Percentiles rank a stretch among this genome's conserved stretches.
phyloP scores from a whole-genome alignment of 2,113 vertebrate species.

The Oophaga pumilio region DNA sequence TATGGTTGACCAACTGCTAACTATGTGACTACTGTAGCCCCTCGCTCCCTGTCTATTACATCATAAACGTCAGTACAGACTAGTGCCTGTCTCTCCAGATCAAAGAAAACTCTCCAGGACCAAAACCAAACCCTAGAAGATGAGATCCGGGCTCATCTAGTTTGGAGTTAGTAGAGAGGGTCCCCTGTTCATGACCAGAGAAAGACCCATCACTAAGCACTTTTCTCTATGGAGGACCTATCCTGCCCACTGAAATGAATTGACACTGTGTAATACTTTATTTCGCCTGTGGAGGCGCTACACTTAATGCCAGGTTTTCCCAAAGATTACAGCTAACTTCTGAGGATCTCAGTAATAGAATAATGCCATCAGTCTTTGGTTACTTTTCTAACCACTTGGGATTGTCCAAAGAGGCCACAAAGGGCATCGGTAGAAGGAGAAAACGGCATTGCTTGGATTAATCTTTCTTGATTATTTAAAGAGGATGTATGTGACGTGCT shows the following conservation, averaged over 20 bases:
- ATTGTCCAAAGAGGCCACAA: too few species aligned
- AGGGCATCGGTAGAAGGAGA: too few species aligned
- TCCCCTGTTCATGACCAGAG: background rate
- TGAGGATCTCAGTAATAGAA: too few species aligned
- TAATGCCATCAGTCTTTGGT: too few species aligned
- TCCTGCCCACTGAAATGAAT: background rate
- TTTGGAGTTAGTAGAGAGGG: background rate
- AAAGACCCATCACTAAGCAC: background rate
- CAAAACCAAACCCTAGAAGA: constrained; percentile 5
- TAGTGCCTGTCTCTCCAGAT: constrained; percentile 2
- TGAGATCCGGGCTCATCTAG: background rate
- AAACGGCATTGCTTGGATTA: too few species aligned
- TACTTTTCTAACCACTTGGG: too few species aligned
- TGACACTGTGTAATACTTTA: background rate
- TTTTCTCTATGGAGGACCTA: background rate
- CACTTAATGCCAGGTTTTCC: background rate
- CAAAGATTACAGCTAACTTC: too few species aligned
- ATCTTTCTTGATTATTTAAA: too few species aligned
- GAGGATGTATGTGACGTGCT: too few species aligned
- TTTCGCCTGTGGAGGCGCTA: background rate
- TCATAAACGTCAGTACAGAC: constrained; percentile 51
- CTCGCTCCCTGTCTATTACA: constrained; percentile 1
- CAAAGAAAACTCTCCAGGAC: constrained; percentile 18
- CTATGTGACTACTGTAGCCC: constrained; percentile 45
- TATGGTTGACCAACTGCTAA: constrained; percentile 32